These are phyloP conservation scores for Agelas oroides DNA, from an alignment of 37 sponge, comb jelly and placozoan species.

Conservation along the genomic window DNA sequence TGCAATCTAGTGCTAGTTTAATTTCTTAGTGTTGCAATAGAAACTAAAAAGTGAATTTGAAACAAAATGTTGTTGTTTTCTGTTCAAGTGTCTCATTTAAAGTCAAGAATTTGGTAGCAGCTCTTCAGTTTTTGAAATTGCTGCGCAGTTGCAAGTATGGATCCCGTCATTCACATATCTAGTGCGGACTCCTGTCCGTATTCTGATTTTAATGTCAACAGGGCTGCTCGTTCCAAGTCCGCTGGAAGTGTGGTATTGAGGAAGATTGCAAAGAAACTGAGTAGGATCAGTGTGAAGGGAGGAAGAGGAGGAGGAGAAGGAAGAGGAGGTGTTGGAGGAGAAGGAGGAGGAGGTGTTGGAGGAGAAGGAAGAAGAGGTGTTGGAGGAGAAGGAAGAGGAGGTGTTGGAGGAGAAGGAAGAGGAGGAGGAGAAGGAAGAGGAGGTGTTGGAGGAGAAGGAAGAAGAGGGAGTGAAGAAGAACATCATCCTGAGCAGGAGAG, in stretches of 20 bases:
- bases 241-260: slow-evolving; percentile 19
- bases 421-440: not conserved
- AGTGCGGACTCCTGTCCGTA: too few relatives aligned
- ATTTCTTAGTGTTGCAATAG: too few relatives aligned
- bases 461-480: not conserved
- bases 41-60: not conserved
- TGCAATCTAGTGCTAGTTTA: too few relatives aligned
- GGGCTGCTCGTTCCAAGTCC: slow-evolving; percentile 7
- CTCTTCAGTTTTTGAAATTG: too few relatives aligned
- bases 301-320: slow-evolving; percentile 3
- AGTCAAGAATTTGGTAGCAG: too few relatives aligned
- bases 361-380: not conserved
- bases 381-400: not conserved
- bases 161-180: too few relatives aligned
- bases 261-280: slow-evolving; percentile 46
- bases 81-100: too few relatives aligned
- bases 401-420: not conserved
- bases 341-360: not conserved
- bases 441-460: too few relatives aligned
- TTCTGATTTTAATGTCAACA: not conserved
- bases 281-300: slow-evolving; percentile 6
- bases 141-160: too few relatives aligned
- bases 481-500: too few relatives aligned
- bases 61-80: too few relatives aligned
- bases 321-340: slow-evolving; percentile 1